Evolutionary conservation across 2,888 invertebrate genomes (phyloP).

Genomic region (Acrobeloides nanus): DNA sequence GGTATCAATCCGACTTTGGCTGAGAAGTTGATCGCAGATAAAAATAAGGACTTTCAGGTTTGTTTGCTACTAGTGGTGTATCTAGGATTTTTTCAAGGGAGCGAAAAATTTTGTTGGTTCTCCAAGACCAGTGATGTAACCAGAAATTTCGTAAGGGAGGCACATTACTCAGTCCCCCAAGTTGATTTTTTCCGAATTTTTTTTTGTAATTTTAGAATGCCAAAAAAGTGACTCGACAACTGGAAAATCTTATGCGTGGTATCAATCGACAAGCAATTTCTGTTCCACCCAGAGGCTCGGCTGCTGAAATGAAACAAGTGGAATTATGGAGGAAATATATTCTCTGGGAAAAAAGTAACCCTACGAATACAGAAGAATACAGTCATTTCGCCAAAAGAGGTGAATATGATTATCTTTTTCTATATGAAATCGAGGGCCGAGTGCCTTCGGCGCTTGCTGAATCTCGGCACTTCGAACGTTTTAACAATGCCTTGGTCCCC

Average conservation of each 20-base stretch:
- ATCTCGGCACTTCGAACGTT: too few species aligned
- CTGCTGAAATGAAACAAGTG: slow-evolving; percentile 60
- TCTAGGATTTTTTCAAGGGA: too few species aligned
- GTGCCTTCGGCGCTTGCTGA: too few species aligned
- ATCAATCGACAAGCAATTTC: slow-evolving; percentile 90
- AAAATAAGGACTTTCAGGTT: slow-evolving; percentile 75
- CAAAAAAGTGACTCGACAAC: slow-evolving; percentile 79
- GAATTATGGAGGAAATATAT: slow-evolving; percentile 99
- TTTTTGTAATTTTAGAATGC: slow-evolving; percentile 11
- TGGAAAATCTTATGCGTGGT: slow-evolving; percentile 87
- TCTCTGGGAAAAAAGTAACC: slow-evolving; percentile 91
- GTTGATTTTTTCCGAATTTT: too few species aligned
- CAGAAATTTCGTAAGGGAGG: too few species aligned
- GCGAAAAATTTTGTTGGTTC: too few species aligned
- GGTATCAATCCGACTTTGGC: slow-evolving; percentile 80
- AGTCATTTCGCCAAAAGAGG: slow-evolving; percentile 77
- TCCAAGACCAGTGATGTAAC: too few species aligned
- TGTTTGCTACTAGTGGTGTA: not conserved
- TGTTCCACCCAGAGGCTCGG: slow-evolving; percentile 72
- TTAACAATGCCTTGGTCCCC: not conserved
- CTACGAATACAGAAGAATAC: slow-evolving; percentile 88
- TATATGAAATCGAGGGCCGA: too few species aligned
- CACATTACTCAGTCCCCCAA: too few species aligned
- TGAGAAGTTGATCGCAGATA: slow-evolving; percentile 93
- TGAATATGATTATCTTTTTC: slow-evolving; percentile 35